These are phyloP conservation scores for Gibbula magus DNA, from an alignment of 2,888 invertebrate genomes.

Conservation along the genomic window DNA sequence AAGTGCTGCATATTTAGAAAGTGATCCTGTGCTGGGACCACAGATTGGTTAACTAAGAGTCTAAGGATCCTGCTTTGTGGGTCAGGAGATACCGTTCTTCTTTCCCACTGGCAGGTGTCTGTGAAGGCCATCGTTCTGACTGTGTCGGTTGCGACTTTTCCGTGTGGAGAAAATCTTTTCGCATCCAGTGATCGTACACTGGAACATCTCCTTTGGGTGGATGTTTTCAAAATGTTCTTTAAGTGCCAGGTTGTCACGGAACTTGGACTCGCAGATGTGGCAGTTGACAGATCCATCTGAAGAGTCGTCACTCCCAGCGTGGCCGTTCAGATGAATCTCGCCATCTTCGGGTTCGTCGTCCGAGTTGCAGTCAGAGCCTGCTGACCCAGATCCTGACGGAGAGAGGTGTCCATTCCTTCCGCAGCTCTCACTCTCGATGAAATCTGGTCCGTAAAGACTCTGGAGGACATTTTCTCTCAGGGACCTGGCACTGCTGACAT, in stretches of 20 bases:
- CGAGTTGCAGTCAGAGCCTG: conserved; percentile 40
- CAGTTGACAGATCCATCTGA: conserved; percentile 79
- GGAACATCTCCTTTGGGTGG: conserved; percentile 83
- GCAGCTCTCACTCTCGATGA: conserved; percentile 22
- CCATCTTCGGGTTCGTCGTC: conserved; percentile 43
- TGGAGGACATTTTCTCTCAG: conserved; percentile 44
- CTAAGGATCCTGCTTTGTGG: not conserved
- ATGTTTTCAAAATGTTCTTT: conserved; percentile 85
- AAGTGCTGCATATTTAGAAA: conserved; percentile 21
- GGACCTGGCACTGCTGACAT: conserved; percentile 31
- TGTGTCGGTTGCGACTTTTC: conserved; percentile 86
- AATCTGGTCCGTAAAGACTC: conserved; percentile 42
- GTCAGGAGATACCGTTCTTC: conserved; percentile 47
- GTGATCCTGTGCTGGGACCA: not conserved
- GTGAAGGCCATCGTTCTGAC: conserved; percentile 81
- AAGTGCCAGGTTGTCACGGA: conserved; percentile 80
- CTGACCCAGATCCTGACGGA: conserved; percentile 31
- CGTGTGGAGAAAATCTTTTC: conserved; percentile 86
- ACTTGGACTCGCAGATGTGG: conserved; percentile 82
- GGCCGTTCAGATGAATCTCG: conserved; percentile 34
- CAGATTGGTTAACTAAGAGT: not conserved
- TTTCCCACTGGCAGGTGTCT: conserved; percentile 52
- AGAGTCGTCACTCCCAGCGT: conserved; percentile 32
- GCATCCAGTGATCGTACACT: conserved; percentile 86
- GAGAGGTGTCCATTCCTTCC: conserved; percentile 9